Evolutionary conservation across 2,797 vertebrate genomes (phyloP).

Genomic region (Acridotheres tristis): DNA sequence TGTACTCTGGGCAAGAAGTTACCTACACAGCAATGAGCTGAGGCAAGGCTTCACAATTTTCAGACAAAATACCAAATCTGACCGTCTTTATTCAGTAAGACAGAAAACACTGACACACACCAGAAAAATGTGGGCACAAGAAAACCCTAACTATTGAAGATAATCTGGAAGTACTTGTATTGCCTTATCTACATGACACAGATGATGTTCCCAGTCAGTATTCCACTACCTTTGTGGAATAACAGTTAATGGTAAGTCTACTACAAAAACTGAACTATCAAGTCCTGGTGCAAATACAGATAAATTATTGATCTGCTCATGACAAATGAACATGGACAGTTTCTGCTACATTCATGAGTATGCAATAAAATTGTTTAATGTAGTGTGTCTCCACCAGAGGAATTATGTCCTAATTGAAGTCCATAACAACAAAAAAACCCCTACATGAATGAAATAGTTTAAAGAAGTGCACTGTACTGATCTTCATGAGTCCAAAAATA

Average conservation of each 20-base stretch:
- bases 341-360: background rate
- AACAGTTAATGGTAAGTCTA: background rate
- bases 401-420: background rate
- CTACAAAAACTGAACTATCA: background rate
- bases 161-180: background rate
- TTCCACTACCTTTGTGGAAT: background rate
- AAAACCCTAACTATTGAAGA: background rate
- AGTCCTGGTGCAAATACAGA: background rate
- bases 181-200: fast-evolving
- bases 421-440: fast-evolving
- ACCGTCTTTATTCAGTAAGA: background rate
- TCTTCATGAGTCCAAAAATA: background rate
- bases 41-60: background rate
- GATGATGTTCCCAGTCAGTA: background rate
- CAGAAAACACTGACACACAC: background rate
- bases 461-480: background rate
- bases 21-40: constrained; percentile 2
- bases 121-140: background rate
- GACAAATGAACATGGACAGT: background rate
- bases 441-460: background rate
- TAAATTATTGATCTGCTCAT: background rate
- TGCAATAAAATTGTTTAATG: background rate
- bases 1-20: constrained; percentile 22
- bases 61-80: background rate
- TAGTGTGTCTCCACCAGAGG: background rate